These are phyloP conservation scores for Lagorchestes hirsutus DNA, from an alignment of 2,797 vertebrate genomes.

Conservation along the genomic window DNA sequence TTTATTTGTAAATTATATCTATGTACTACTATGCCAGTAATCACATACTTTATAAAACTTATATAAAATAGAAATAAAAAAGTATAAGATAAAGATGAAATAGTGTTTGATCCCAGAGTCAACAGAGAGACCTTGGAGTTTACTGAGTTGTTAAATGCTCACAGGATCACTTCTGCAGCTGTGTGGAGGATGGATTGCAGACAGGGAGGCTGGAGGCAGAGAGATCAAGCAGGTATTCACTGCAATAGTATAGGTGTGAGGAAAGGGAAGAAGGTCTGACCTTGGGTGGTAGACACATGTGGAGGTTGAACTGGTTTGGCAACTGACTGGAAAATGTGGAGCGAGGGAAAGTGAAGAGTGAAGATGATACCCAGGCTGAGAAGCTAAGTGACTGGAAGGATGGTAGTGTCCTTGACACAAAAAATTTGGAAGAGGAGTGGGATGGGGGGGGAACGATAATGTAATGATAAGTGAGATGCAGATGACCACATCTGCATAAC, in stretches of 20 bases:
- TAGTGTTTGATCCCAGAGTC: background rate
- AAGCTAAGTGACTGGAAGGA: background rate
- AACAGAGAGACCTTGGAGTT: background rate
- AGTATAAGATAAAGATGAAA: background rate
- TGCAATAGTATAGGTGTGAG: background rate
- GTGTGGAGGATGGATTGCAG: background rate
- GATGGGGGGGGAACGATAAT: background rate
- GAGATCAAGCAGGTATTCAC: background rate
- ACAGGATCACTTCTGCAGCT: background rate
- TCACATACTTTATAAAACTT: background rate
- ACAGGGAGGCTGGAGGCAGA: background rate
- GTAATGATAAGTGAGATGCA: background rate
- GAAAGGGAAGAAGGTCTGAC: background rate
- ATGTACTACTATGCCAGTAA: background rate
- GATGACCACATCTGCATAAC: background rate
- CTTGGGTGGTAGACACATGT: background rate
- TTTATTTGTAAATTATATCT: background rate
- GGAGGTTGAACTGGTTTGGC: background rate
- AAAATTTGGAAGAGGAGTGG: background rate
- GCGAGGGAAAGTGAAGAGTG: background rate
- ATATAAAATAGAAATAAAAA: background rate
- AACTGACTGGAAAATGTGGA: background rate
- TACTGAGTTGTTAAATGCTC: background rate
- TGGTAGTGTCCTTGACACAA: background rate
- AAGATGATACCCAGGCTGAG: background rate